Evolutionary conservation across 2,113 vertebrate genomes (phyloP), one percentile per base, ranked within the genome.

Genomic region (Protobothrops mucrosquamatus): DNA sequence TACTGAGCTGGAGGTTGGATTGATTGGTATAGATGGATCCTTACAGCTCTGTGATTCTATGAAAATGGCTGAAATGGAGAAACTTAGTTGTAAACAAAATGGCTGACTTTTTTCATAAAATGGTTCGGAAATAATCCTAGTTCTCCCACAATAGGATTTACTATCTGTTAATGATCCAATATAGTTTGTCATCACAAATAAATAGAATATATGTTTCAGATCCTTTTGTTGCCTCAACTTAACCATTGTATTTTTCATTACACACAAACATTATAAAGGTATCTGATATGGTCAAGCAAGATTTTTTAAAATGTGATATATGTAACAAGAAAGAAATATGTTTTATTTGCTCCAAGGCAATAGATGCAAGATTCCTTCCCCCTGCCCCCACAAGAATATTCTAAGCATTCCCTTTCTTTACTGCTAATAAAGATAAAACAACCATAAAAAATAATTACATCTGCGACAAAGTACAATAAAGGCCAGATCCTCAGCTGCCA

Each of bases 371-470:
- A 22, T 92, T 93, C 46, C n/a, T 69, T 56, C 12, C 52, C 34
- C 51, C 52, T 61, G 11, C 55, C 26, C 64, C 59, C 87, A 59
- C 57, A 74, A 74, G 69, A 8, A 74, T 81, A 92, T 92, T 92
- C 61, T 29, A 91, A 93, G 57, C 51, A 6, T 74, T 43, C 87
- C 39, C 15, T 89, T 92, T 92, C 88, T 93, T 94, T 81, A 20
- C 12, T 93, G 95, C 74, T 91, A 93, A 89, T 91, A 96, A 94
- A 90, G 46, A 12, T 61, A 92, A 91, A 59, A 93, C 89, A 92
- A 51, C 74, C 86, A 92, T 95, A 94, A 94, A 94, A 90, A 93
- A 94, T 34, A 61, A 85, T 91, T 95, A 57, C 46, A 51, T 88
- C 43, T 93, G 93, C 10, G 92, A 85, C 52, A 92, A 6, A 52